phyloP scores from a whole-genome alignment of 1,140 invertebrate genomes.

The Probaryconus sp. region DNA sequence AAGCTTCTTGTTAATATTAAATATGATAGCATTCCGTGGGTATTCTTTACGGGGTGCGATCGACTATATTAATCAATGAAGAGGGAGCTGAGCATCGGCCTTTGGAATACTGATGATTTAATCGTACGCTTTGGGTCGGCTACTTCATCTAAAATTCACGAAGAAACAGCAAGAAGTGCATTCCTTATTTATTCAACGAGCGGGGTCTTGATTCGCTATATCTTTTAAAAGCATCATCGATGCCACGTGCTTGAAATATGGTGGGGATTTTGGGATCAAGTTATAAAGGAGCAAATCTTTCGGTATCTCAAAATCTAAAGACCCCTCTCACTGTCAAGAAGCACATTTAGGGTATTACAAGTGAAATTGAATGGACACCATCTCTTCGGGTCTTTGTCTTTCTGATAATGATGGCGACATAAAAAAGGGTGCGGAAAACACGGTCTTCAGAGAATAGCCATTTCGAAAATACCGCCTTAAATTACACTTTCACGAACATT shows the following conservation, averaged over 20 bases:
- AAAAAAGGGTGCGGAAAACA: conserved; percentile 44
- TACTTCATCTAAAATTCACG: conserved; percentile 61
- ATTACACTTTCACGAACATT: conserved; percentile 6
- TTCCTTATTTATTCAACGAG: conserved; percentile 60
- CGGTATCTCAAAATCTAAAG: conserved; percentile 53
- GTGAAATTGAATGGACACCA: conserved; percentile 60
- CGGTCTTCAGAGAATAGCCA: not conserved
- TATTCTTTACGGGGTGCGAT: conserved; percentile 35
- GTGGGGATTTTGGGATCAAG: conserved; percentile 54
- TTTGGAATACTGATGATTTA: conserved; percentile 57
- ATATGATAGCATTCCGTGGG: conserved; percentile 47
- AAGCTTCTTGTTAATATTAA: conserved; percentile 54
- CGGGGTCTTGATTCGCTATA: conserved; percentile 35
- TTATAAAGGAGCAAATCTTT: conserved; percentile 57
- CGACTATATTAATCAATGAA: conserved; percentile 56
- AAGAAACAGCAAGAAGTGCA: conserved; percentile 45
- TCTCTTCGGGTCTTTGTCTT: conserved; percentile 45
- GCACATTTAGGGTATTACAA: conserved; percentile 60
- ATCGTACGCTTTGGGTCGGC: conserved; percentile 35
- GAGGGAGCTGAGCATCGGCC: conserved; percentile 16
- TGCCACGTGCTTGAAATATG: conserved; percentile 55
- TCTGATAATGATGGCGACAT: conserved; percentile 47
- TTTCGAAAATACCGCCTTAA: conserved; percentile 16
- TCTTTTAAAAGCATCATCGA: conserved; percentile 57
- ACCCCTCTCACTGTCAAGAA: conserved; percentile 44